Percentiles rank a stretch among this genome's conserved stretches.
Conservation (phyloP, 1,140 invertebrate species). For the Palaemon carinicauda region DNA sequence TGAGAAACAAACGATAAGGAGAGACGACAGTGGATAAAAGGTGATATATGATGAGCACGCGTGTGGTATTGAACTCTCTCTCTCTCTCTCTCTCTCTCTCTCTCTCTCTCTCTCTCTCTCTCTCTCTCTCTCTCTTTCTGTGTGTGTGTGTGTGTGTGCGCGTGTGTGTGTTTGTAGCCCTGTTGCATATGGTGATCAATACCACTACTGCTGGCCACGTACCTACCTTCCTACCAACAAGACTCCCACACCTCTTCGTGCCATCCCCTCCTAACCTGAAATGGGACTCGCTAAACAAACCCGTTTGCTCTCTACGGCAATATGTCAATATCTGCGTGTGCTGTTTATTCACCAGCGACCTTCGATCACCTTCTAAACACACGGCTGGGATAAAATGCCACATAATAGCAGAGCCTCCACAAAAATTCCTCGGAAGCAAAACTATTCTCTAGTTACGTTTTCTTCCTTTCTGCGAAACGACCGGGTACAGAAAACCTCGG, state of each 20-base stretch:
- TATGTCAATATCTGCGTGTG: not conserved
- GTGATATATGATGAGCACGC: not conserved
- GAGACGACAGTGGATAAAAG: not conserved
- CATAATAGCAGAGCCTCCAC: too few relatives aligned
- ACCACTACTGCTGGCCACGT: not conserved
- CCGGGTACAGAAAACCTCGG: too few relatives aligned
- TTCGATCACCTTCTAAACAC: not conserved
- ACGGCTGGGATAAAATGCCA: not conserved
- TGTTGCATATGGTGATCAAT: constrained; percentile 6
- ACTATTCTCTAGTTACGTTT: too few relatives aligned
- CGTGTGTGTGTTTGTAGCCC: not conserved
- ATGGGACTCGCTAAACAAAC: too few relatives aligned
- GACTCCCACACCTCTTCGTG: not conserved
- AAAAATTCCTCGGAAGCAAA: too few relatives aligned
- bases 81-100: constrained; percentile 4
- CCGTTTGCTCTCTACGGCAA: too few relatives aligned
- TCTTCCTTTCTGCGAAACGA: too few relatives aligned
- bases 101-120: not conserved
- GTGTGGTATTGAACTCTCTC: not conserved
- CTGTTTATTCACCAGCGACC: not conserved
- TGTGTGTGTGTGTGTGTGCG: not conserved
- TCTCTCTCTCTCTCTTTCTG: not conserved
- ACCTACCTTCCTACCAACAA: not conserved
- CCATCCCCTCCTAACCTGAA: not conserved
- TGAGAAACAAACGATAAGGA: not conserved